These are phyloP conservation scores for Hirtodrosophila cameraria DNA, from an alignment of 2,888 invertebrate genomes.

Conservation along the genomic window DNA sequence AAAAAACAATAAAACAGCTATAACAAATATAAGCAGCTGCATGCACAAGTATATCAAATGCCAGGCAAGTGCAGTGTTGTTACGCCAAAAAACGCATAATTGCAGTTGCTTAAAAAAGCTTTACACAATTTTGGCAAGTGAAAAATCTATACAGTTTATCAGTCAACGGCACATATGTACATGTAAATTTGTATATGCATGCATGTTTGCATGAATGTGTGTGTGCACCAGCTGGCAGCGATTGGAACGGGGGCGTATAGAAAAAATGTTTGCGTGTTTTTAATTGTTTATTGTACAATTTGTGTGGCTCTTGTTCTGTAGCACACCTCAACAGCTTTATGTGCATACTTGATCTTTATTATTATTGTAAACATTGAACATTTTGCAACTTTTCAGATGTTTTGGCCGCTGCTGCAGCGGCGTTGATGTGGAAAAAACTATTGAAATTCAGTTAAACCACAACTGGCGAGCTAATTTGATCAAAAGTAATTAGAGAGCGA, in stretches of 20 bases:
- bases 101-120: conserved; percentile 1
- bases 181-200: conserved; percentile 5
- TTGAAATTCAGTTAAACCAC: conserved; percentile 35
- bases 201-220: background rate
- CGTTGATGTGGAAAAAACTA: conserved; percentile 40
- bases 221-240: conserved; percentile 46
- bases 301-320: conserved; percentile 40
- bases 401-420: conserved; percentile 40
- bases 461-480: conserved; percentile 1
- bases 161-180: conserved; percentile 29
- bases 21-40: background rate
- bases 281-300: conserved; percentile 44
- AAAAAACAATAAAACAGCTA: background rate
- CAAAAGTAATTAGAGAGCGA: too few relatives aligned
- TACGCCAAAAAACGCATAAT: background rate
- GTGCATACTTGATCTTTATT: conserved; percentile 20
- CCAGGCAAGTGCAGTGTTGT: background rate
- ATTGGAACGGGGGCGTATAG: conserved; percentile 52
- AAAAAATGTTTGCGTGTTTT: conserved; percentile 39
- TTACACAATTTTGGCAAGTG: conserved; percentile 46
- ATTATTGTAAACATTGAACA: conserved; percentile 1
- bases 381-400: conserved; percentile 54
- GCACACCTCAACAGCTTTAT: conserved; percentile 27
- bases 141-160: conserved; percentile 73
- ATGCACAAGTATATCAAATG: background rate